Conservation (phyloP, 2,888 invertebrate species). For the Drosophila siamana region DNA sequence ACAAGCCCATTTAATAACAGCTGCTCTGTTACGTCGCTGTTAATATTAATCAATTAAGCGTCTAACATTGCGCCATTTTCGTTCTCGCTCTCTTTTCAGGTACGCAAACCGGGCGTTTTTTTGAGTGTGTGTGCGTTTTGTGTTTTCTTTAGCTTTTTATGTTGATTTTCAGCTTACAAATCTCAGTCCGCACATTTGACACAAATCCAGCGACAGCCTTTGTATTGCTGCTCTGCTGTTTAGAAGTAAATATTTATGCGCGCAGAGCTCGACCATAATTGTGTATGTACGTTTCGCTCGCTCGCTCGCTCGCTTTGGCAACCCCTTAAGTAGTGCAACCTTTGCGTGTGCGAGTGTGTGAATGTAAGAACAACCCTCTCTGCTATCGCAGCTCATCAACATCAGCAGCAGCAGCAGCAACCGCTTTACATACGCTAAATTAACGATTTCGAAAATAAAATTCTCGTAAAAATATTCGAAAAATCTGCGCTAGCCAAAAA, state of each 20-base stretch:
- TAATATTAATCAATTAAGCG: constrained; percentile 18
- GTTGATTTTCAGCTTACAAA: constrained; percentile 70
- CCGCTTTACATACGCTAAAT: constrained; percentile 50
- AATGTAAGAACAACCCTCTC: constrained; percentile 32
- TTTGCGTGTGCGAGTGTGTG: constrained; percentile 35
- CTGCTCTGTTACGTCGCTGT: constrained; percentile 26
- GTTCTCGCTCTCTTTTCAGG: constrained; percentile 34
- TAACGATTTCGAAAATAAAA: constrained; percentile 52
- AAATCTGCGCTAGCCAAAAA: constrained; percentile 58
- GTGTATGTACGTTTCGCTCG: neutral
- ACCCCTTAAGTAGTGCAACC: constrained; percentile 66
- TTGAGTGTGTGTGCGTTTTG: constrained; percentile 25
- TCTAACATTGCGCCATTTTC: constrained; percentile 45
- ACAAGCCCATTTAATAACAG: constrained; percentile 45
- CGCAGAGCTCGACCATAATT: constrained; percentile 46
- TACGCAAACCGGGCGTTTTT: too few species aligned
- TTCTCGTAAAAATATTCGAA: constrained; percentile 60
- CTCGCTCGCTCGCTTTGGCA: constrained; percentile 6
- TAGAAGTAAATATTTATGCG: constrained; percentile 66
- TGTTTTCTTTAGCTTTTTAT: constrained; percentile 40
- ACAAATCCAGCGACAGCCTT: constrained; percentile 60
- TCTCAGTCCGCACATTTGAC: constrained; percentile 72
- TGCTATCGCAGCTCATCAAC: constrained; percentile 3
- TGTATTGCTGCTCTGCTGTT: constrained; percentile 42
- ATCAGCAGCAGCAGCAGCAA: too few species aligned